Evolutionary conservation across 2,113 vertebrate species (phyloP), one percentile per base, ranked within the genome.

Genomic region (Mobula birostris): DNA sequence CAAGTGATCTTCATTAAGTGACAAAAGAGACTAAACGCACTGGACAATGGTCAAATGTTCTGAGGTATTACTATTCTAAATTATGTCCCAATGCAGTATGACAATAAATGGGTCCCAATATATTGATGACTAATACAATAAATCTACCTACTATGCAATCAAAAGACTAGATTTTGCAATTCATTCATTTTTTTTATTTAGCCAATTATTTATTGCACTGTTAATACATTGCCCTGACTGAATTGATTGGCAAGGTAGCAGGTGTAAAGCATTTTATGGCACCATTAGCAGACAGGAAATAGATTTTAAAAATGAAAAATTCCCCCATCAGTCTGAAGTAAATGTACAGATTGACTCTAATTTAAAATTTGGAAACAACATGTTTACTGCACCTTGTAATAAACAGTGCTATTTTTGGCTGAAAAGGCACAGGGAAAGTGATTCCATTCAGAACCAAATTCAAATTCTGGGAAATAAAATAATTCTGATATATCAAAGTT

Each of bases 231-330:
- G 70, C 91, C 70, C 91, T 74, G 70, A 70, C 40, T 40, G 91
- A 93, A 93, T 93, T 93, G 91, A 93, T 93, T 93, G 91, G 91
- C 91, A 74, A 93, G 91, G 40, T 93, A 93, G 91, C 91, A 93
- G 91, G 91, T 93, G 70, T 93, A 93, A 93, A 93, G 91, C 70
- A 93, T 70, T 93, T 93, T 93, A 93, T 76, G 91, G 91, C 91
- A 93, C 91, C 68, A 93, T 93, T 93, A 93, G 40, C 70, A 56
- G 91, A 93, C 91, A 93, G 91, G 91, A 93, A 93, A 93, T 93
- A 93, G 91, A 93, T 93, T 93, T 93, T 93, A 93, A 93, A 93
- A 93, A 93, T 93, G 91, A 93, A 93, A 93, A 93, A 93, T 93
- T 27, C 91, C 91, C 91, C 48, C 91, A 93, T 93, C 91, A 93